Base-by-base conservation (phyloP, 2,888 invertebrate genomes). In the Platerodrilus igneus region DNA sequence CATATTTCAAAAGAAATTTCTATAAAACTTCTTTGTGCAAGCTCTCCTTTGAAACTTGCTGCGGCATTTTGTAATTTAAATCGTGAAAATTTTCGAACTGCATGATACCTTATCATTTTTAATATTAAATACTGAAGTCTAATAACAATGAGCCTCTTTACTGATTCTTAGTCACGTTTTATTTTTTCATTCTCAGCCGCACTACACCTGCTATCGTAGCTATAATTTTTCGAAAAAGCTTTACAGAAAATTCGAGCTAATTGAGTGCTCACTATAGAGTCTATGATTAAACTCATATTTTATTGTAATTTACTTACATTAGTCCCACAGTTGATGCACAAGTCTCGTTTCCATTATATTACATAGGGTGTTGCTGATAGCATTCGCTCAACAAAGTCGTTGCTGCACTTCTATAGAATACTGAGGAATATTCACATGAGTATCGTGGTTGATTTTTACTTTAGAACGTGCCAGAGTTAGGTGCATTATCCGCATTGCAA, bases 221-320 rank as follows among this genome's bases (percentile, higher is more conserved):
- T 41, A 50, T 50, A 43, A 43, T 44, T 45, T 46, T 29, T 41
- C 29, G 29, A 32, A 41, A 46, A 50, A 46, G 48, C 40, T 46
- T 41, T 46, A 48, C 40, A 41, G 47, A 35, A 41, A 50, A 48
- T 41, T 45, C 40, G 37, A 42, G 43, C 45, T 55, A 55, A 55
- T 55, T 55, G 55, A 55, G 55, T 53, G 50, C 53, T 55, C 51
- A 55, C 48, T 45, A 47, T 42, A 36, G 43, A 42, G 50, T 48
- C 51, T 48, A 40, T 51, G 52, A 55, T 55, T 55, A 52, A 51
- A 44, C 36, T 48, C 48, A 47, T 52, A 54, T 51, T 54, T 52
- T 51, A 48, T 46, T 48, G 45, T 48, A 52, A 52, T 54, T 50
- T 49, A 43, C 45, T 38, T 30, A 49, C 47, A 39, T 36, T 44